Percentiles rank a stretch among this genome's conserved stretches.
Evolutionary conservation across 53 echinoderm and acorn worm genomes (phyloP).

Genomic region (Paelopatides confundens): DNA sequence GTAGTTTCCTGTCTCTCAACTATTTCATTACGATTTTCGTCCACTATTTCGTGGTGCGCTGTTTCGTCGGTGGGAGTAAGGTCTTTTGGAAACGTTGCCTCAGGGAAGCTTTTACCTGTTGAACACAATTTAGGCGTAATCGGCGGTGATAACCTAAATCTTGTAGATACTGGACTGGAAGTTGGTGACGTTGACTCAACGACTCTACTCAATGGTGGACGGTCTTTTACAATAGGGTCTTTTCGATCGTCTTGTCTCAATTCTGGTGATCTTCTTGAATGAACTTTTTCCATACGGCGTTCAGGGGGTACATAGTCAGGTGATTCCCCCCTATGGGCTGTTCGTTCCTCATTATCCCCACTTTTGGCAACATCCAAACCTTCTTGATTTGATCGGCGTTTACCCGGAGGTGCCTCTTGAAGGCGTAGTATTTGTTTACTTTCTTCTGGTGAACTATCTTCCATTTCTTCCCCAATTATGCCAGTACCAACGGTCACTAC

Average conservation of each 20-base stretch:
- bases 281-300: slow-evolving; percentile 9
- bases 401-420: neutral
- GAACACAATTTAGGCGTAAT: slow-evolving; percentile 77
- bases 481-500: slow-evolving; percentile 1
- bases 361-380: neutral
- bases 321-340: neutral
- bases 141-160: slow-evolving; percentile 84
- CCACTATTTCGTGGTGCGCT: slow-evolving; percentile 28
- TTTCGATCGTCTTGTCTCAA: slow-evolving; percentile 30
- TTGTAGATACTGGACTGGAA: slow-evolving; percentile 74
- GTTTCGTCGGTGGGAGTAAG: slow-evolving; percentile 50
- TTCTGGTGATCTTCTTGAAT: slow-evolving; percentile 28
- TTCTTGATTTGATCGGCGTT: slow-evolving; percentile 18
- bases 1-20: slow-evolving; percentile 46
- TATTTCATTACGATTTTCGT: slow-evolving; percentile 60
- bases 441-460: slow-evolving; percentile 49
- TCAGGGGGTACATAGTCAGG: slow-evolving; percentile 9
- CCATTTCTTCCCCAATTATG: slow-evolving; percentile 17
- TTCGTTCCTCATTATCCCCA: neutral
- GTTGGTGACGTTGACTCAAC: slow-evolving; percentile 69
- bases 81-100: slow-evolving; percentile 68
- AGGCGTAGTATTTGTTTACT: slow-evolving; percentile 36
- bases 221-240: neutral
- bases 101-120: slow-evolving; percentile 68
- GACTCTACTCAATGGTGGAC: slow-evolving; percentile 27